Base-by-base conservation (phyloP, 2,888 invertebrate genomes). In the Leptogaster cylindrica region DNA sequence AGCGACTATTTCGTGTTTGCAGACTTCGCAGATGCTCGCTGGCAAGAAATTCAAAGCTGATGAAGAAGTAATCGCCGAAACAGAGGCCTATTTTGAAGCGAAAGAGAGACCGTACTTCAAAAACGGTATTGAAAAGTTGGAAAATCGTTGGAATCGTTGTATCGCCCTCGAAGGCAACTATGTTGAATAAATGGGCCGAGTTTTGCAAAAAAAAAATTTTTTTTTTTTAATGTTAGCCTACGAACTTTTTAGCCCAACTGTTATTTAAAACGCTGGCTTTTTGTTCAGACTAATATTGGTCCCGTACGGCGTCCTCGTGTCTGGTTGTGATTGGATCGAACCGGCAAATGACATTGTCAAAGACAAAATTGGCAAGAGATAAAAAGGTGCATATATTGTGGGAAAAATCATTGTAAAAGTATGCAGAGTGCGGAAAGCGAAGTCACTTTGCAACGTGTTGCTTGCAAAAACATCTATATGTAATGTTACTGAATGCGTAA, bases 131-230 rank as follows among this genome's bases (percentile, higher is more conserved):
- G 46, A 46, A 46, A 46, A 46, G 20, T 46, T 46, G 16, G 16
- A 46, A 5, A 20, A 46, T 41, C n/a, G n/a, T n/a, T n/a, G n/a
- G n/a, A 41, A 41, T 41, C 41, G 41, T 5, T 41, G 41, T 41
- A 41, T 41, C 41, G 41, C 41, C 12, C 41, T 41, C 41, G 41
- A 41, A 8, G 41, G 41, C 41, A 41, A 41, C 41, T 41, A 41
- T 41, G 12, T 41, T 41, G 41, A 41, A 41, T 41, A 41, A 41
- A n/a, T n/a, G 12, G 12, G 12, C 5, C 41, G 41, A 41, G 12
- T 41, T 41, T 41, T 41, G 41, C 12, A 8, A 41, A 41, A 41
- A 41, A 41, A 41, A 41, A n/a, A n/a, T 41, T 5, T 41, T 41
- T 41, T 41, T 10, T 12, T 41, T n/a, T 41, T 5, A 10, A 10